phyloP scores from a whole-genome alignment of 1,140 invertebrate genomes.

The Bombyx mori region DNA sequence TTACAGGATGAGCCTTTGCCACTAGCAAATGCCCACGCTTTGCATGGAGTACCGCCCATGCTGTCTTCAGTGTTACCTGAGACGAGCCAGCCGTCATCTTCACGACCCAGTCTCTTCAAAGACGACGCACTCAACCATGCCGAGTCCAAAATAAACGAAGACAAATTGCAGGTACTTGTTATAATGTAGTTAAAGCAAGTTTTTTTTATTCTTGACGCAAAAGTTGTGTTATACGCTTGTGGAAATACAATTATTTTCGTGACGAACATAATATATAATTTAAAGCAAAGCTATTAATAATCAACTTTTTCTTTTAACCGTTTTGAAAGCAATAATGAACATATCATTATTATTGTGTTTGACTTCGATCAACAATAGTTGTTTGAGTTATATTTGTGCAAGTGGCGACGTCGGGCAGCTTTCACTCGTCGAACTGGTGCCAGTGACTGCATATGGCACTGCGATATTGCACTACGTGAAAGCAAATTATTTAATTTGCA shows the following conservation, averaged over 20 bases:
- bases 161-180: slow-evolving; percentile 59
- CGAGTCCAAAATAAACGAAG: slow-evolving; percentile 61
- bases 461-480: slow-evolving; percentile 34
- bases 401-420: slow-evolving; percentile 47
- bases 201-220: neutral
- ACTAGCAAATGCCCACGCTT: slow-evolving; percentile 49
- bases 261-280: too few relatives aligned
- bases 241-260: too few relatives aligned
- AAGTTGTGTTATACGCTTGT: neutral
- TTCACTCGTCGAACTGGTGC: slow-evolving; percentile 29
- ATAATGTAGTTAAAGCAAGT: neutral
- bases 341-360: too few relatives aligned
- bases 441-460: slow-evolving; percentile 9
- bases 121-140: slow-evolving; percentile 69
- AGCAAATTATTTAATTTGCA: slow-evolving; percentile 15
- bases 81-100: slow-evolving; percentile 26
- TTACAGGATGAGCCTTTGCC: slow-evolving; percentile 55
- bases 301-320: too few relatives aligned
- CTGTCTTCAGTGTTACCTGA: slow-evolving; percentile 45
- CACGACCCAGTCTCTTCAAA: slow-evolving; percentile 53
- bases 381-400: slow-evolving; percentile 19
- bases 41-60: slow-evolving; percentile 38
- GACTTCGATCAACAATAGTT: neutral
- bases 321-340: too few relatives aligned
- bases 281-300: too few relatives aligned